A percentile compares a stretch with the other conserved stretches of the same genome.
phyloP scores from a whole-genome alignment of 2,888 invertebrate species.

The Drosophila formosana region DNA sequence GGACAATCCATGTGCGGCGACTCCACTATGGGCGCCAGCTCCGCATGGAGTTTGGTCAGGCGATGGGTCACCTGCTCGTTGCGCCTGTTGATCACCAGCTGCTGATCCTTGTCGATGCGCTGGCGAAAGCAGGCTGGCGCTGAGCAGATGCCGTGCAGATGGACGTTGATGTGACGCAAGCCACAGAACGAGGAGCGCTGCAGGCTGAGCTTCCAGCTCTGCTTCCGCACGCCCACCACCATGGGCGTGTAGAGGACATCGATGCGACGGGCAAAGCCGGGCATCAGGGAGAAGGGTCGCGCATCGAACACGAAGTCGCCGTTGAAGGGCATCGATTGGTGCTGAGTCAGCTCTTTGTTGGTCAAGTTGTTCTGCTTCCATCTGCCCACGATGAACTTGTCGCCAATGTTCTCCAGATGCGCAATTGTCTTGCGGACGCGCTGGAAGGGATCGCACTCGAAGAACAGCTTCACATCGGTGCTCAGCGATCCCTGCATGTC shows the following conservation, averaged over 20 bases:
- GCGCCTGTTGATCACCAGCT: constrained; percentile 51
- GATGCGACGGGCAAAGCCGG: constrained; percentile 50
- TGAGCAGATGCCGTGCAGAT: constrained; percentile 64
- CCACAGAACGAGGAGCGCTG: constrained; percentile 59
- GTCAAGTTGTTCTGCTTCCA: constrained; percentile 35
- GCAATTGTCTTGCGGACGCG: constrained; percentile 61
- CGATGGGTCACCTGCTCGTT: constrained; percentile 11
- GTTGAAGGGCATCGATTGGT: constrained; percentile 13
- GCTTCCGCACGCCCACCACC: constrained; percentile 64
- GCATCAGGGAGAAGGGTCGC: constrained; percentile 59
- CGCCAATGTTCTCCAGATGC: constrained; percentile 68
- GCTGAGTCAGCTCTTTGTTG: constrained; percentile 20
- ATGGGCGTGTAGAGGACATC: constrained; percentile 68
- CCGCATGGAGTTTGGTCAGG: constrained; percentile 41
- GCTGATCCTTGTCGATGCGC: constrained; percentile 23
- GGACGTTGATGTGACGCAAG: constrained; percentile 54
- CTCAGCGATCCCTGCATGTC: constrained; percentile 26
- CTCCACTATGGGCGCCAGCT: constrained; percentile 53
- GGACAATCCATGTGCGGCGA: constrained; percentile 44
- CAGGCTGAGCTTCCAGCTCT: constrained; percentile 64
- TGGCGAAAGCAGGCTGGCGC: constrained; percentile 41
- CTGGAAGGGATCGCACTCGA: constrained; percentile 71
- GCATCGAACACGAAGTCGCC: constrained; percentile 72
- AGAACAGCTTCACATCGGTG: constrained; percentile 39
- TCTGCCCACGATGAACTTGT: constrained; percentile 47